Evolutionary conservation across 2,113 vertebrate genomes (phyloP).

Genomic region (Tinamus guttatus): DNA sequence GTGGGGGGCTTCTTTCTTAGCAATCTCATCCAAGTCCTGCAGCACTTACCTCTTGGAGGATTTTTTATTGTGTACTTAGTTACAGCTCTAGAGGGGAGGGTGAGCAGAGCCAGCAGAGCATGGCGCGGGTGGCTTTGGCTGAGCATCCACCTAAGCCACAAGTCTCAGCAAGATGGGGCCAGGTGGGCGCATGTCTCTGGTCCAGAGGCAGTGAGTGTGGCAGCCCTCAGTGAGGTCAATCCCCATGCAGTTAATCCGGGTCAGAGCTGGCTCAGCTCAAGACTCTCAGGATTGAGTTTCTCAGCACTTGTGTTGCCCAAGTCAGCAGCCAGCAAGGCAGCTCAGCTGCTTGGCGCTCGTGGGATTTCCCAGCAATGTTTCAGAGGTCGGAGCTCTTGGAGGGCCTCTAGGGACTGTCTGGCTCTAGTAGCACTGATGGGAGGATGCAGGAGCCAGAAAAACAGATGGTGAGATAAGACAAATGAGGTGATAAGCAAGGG

Average conservation of each 20-base stretch:
- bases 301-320: not conserved
- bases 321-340: not conserved
- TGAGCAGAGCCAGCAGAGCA: not conserved
- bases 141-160: not conserved
- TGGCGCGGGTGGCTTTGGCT: not conserved
- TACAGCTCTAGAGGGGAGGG: not conserved
- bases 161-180: not conserved
- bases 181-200: not conserved
- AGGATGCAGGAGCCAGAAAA: not conserved
- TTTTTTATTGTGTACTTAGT: not conserved
- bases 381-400: not conserved
- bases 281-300: not conserved
- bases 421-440: not conserved
- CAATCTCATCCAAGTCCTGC: not conserved
- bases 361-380: not conserved
- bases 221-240: not conserved
- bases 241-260: not conserved
- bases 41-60: not conserved
- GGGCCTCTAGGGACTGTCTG: not conserved
- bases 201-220: not conserved
- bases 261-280: not conserved
- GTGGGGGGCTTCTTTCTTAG: fast-evolving
- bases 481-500: not conserved
- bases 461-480: not conserved
- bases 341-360: not conserved